A percentile compares a stretch with the other conserved stretches of the same genome.
Evolutionary conservation across 2,888 invertebrate species (phyloP).

Genomic region (Andrena bucephala): DNA sequence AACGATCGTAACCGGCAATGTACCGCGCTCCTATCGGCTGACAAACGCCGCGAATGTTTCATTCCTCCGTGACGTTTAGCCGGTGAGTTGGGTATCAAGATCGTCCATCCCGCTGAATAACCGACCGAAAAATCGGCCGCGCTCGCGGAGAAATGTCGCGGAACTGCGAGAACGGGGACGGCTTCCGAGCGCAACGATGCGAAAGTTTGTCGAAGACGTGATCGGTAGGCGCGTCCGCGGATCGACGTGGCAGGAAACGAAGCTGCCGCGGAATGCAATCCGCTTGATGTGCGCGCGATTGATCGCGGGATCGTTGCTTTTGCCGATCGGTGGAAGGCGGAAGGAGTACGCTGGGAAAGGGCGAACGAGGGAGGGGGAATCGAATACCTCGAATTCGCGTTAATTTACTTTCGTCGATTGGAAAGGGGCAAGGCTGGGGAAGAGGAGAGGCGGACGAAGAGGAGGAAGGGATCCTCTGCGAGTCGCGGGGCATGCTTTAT

Average conservation of each 20-base stretch:
- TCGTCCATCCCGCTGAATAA: conserved; percentile 74
- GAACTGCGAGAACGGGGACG: conserved; percentile 20
- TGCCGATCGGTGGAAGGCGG: conserved; percentile 41
- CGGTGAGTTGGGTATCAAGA: conserved; percentile 72
- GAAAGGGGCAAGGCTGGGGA: conserved; percentile 16
- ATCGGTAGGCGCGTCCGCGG: conserved; percentile 8
- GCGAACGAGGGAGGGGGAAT: conserved; percentile 43
- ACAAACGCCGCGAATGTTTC: conserved; percentile 67
- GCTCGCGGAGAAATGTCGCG: conserved; percentile 47
- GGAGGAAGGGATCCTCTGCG: conserved; percentile 58
- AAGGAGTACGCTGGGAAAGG: conserved; percentile 19
- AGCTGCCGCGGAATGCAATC: conserved; percentile 38
- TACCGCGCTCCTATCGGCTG: conserved; percentile 63
- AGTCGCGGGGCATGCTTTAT: conserved; percentile 72
- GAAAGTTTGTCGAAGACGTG: not conserved
- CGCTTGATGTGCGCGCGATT: conserved; percentile 33
- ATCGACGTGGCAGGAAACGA: not conserved
- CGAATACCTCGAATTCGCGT: conserved; percentile 65
- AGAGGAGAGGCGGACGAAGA: not conserved
- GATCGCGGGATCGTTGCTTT: conserved; percentile 37
- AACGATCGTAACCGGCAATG: conserved; percentile 61
- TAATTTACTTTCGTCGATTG: conserved; percentile 71
- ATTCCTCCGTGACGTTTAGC: conserved; percentile 73
- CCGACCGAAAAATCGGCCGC: conserved; percentile 70
- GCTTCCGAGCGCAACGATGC: not conserved